These are phyloP conservation scores for Hippasteria phrygiana DNA, from an alignment of 53 echinoderm and acorn worm species.

Conservation along the genomic window DNA sequence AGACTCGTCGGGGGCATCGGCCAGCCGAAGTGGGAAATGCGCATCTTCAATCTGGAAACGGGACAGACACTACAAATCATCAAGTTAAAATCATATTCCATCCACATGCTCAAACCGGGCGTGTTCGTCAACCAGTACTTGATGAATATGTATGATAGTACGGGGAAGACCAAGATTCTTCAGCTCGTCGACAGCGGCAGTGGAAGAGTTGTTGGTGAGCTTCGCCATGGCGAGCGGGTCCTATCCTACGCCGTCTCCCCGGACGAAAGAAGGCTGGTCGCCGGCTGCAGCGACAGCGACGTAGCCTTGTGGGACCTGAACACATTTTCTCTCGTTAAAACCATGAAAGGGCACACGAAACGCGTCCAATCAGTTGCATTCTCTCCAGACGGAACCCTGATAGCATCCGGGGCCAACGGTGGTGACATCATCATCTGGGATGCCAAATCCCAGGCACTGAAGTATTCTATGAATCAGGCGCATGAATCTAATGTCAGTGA, in stretches of 20 bases:
- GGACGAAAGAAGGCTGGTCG: slow-evolving; percentile 22
- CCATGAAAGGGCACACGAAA: slow-evolving; percentile 40
- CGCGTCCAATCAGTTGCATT: slow-evolving; percentile 35
- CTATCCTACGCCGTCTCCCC: slow-evolving; percentile 23
- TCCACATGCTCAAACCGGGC: slow-evolving; percentile 49
- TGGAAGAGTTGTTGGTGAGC: slow-evolving; percentile 18
- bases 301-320: slow-evolving; percentile 39
- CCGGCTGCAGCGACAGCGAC: slow-evolving; percentile 28
- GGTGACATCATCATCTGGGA: slow-evolving; percentile 52
- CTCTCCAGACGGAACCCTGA: slow-evolving; percentile 5
- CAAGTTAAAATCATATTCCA: not conserved
- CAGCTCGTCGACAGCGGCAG: slow-evolving; percentile 27
- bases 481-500: slow-evolving; percentile 41
- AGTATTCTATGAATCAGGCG: slow-evolving; percentile 12
- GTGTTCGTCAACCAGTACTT: slow-evolving; percentile 42
- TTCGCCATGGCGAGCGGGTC: slow-evolving; percentile 21
- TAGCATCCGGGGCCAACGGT: slow-evolving; percentile 47
- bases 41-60: slow-evolving; percentile 26
- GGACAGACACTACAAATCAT: slow-evolving; percentile 35
- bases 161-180: slow-evolving; percentile 49
- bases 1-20: slow-evolving; percentile 29
- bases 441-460: slow-evolving; percentile 26
- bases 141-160: slow-evolving; percentile 34
- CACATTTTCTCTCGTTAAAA: not conserved
- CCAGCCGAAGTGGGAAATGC: slow-evolving; percentile 42